These are phyloP conservation scores for Apis laboriosa DNA, from an alignment of 1,140 invertebrate species.

Conservation along the genomic window DNA sequence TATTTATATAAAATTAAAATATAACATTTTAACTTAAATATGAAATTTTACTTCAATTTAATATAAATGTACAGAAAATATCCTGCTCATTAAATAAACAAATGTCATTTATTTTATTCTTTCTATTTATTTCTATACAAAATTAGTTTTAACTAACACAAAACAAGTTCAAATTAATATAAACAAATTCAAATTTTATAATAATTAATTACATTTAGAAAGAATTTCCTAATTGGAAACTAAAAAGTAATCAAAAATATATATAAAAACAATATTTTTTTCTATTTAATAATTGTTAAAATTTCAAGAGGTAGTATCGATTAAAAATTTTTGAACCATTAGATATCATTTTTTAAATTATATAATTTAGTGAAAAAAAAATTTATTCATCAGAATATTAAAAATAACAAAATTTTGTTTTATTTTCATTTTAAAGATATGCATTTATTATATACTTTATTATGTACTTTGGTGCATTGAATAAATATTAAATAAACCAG, in stretches of 20 bases:
- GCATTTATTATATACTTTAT: background rate
- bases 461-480: background rate
- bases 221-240: background rate
- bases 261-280: background rate
- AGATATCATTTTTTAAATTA: background rate
- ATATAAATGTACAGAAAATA: background rate
- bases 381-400: background rate
- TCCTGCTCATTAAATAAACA: background rate
- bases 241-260: background rate
- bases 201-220: background rate
- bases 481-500: constrained; percentile 9
- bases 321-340: background rate
- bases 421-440: background rate
- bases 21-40: background rate
- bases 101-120: background rate
- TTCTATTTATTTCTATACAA: background rate
- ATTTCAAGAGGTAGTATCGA: background rate
- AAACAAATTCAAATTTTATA: background rate
- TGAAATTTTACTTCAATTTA: background rate
- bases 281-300: background rate
- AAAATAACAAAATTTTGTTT: background rate
- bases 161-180: background rate
- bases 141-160: background rate
- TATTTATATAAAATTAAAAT: background rate
- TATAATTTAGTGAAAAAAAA: background rate